Evolutionary conservation across 2,888 invertebrate species (phyloP).

Genomic region (Chironomus tentans): DNA sequence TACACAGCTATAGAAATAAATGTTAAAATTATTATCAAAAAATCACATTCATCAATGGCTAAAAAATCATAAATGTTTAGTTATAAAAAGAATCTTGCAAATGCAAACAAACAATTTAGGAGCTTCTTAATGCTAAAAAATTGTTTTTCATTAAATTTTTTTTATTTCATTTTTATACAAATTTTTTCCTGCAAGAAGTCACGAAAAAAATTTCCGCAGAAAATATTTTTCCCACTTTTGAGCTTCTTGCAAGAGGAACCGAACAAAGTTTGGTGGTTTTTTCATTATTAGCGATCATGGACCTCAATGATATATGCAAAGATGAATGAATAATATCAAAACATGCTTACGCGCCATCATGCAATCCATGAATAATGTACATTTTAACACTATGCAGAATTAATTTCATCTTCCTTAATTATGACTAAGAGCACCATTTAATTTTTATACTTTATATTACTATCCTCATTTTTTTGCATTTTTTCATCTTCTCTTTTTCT

Average conservation of each 20-base stretch:
- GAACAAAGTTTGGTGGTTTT: constrained; percentile 27
- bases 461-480: background rate
- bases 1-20: background rate
- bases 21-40: background rate
- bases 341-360: background rate
- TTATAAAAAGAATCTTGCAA: background rate
- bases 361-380: constrained; percentile 19
- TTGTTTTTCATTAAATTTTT: background rate
- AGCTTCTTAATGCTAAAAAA: background rate
- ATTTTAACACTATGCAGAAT: constrained; percentile 2
- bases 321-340: background rate
- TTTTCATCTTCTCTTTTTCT: background rate
- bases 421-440: constrained; percentile 25
- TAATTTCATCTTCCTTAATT: background rate
- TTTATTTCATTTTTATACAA: background rate
- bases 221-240: background rate
- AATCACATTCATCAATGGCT: constrained; percentile 8
- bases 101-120: background rate
- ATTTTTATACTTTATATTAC: background rate
- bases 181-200: background rate
- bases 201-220: background rate
- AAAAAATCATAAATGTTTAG: background rate
- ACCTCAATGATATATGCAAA: background rate
- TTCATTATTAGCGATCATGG: background rate
- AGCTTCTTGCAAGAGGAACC: constrained; percentile 8